Evolutionary conservation across 2,888 invertebrate genomes (phyloP).

Genomic region (Sylvicola cinctus): DNA sequence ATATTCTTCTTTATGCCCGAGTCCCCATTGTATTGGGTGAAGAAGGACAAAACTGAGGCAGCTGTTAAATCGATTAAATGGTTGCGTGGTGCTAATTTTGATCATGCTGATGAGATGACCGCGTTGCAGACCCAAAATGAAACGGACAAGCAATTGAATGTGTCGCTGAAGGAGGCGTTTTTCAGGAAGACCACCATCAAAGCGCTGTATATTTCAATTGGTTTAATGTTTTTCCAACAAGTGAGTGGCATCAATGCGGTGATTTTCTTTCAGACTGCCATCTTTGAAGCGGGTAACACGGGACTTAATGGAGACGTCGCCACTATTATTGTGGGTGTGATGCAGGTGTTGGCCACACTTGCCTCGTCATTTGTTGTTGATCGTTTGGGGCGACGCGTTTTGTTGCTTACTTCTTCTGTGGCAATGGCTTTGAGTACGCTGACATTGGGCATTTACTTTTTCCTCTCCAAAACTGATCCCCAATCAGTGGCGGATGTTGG

Average conservation of each 20-base stretch:
- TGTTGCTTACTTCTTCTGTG: slow-evolving; percentile 48
- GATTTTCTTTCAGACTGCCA: slow-evolving; percentile 52
- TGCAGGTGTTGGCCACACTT: slow-evolving; percentile 50
- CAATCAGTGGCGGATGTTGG: slow-evolving; percentile 29
- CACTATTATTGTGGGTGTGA: slow-evolving; percentile 62
- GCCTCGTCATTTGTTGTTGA: slow-evolving; percentile 60
- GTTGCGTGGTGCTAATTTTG: slow-evolving; percentile 53
- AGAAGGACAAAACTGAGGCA: slow-evolving; percentile 37
- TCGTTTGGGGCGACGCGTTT: slow-evolving; percentile 51
- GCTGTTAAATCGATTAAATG: slow-evolving; percentile 47
- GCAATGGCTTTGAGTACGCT: slow-evolving; percentile 49
- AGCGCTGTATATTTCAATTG: slow-evolving; percentile 48
- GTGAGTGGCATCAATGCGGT: slow-evolving; percentile 67
- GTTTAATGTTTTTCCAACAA: slow-evolving; percentile 80
- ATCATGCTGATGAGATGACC: slow-evolving; percentile 41
- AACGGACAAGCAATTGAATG: slow-evolving; percentile 27
- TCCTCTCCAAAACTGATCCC: slow-evolving; percentile 17
- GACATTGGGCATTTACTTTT: slow-evolving; percentile 52
- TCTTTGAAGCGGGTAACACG: slow-evolving; percentile 35
- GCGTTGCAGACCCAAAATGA: slow-evolving; percentile 34
- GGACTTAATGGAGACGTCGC: slow-evolving; percentile 35
- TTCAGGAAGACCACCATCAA: slow-evolving; percentile 36
- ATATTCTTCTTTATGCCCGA: slow-evolving; percentile 75
- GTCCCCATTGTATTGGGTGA: slow-evolving; percentile 51
- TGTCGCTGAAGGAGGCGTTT: slow-evolving; percentile 34